Evolutionary conservation across 23 tunicate species (phyloP).

Genomic region (Trididemnum miniatum): DNA sequence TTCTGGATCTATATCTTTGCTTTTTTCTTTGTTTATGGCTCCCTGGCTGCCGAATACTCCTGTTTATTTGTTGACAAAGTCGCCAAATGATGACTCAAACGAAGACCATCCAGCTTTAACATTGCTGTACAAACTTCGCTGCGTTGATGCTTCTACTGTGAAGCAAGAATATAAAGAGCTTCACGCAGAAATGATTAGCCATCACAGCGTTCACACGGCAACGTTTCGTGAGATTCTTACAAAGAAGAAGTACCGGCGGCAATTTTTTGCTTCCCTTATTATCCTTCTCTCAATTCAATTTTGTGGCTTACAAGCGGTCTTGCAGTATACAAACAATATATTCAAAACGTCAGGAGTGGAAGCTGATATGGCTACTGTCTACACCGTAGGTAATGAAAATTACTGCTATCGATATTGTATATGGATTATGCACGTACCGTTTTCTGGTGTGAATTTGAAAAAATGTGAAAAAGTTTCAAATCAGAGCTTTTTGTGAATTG

Average conservation of each 20-base stretch:
- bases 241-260: constrained; percentile 8
- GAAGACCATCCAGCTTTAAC: neutral
- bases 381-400: constrained; percentile 51
- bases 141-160: neutral
- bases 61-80: constrained; percentile 26
- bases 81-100: neutral
- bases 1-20: constrained; percentile 41
- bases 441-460: no score
- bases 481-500: no score
- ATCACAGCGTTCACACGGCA: neutral
- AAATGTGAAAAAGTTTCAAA: no score
- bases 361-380: constrained; percentile 10
- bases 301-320: constrained; percentile 26
- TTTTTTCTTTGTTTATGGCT: constrained; percentile 17
- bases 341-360: constrained; percentile 31
- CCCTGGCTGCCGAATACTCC: constrained; percentile 59
- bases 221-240: neutral
- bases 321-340: constrained; percentile 35
- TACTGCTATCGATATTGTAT: no score
- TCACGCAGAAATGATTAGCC: constrained; percentile 5
- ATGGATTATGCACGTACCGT: no score
- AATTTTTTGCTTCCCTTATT: constrained; percentile 28
- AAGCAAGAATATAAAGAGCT: constrained; percentile 22
- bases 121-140: constrained; percentile 19
- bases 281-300: constrained; percentile 1